Conservation (phyloP, 2,797 vertebrate species). For the Cetoscarus ocellatus region DNA sequence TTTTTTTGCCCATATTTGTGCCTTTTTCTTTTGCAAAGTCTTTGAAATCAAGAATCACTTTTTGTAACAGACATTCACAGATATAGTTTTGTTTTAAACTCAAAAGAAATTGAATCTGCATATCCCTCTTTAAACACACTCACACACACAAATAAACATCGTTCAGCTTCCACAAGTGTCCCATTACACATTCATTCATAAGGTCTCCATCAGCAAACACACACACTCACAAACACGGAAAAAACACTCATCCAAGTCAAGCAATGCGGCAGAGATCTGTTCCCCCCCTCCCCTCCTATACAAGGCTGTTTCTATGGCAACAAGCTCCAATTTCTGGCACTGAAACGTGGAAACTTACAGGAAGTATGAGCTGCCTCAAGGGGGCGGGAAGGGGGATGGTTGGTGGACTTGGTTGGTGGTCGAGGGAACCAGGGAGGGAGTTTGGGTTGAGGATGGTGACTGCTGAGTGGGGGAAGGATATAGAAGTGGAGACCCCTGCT, state of each 20-base stretch:
- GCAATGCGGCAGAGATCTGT: constrained; percentile 82
- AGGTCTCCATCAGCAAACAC: constrained; percentile 52
- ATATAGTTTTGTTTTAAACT: too few species aligned
- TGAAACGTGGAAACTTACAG: constrained; percentile 84
- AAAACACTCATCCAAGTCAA: constrained; percentile 77
- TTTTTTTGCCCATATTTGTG: too few species aligned
- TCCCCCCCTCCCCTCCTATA: constrained; percentile 49
- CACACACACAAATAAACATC: constrained; percentile 35
- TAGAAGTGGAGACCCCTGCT: background rate
- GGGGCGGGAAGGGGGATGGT: constrained; percentile 52
- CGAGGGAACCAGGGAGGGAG: constrained; percentile 16
- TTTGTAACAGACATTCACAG: too few species aligned
- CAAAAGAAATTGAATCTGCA: too few species aligned
- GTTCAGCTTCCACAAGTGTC: constrained; percentile 41
- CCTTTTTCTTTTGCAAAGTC: too few species aligned
- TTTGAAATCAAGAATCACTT: too few species aligned
- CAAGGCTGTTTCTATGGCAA: constrained; percentile 87
- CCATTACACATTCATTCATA: constrained; percentile 65
- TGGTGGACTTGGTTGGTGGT: constrained; percentile 28
- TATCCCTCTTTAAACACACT: constrained; percentile 10
- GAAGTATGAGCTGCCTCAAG: constrained; percentile 80
- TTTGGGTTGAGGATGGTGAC: constrained; percentile 27
- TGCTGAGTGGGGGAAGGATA: constrained; percentile 20
- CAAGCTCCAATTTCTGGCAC: constrained; percentile 84
- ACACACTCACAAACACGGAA: constrained; percentile 30